A percentile compares a stretch with the other conserved stretches of the same genome.
Conservation (phyloP, 2,113 vertebrate species). For the Lipophrys pholis region DNA sequence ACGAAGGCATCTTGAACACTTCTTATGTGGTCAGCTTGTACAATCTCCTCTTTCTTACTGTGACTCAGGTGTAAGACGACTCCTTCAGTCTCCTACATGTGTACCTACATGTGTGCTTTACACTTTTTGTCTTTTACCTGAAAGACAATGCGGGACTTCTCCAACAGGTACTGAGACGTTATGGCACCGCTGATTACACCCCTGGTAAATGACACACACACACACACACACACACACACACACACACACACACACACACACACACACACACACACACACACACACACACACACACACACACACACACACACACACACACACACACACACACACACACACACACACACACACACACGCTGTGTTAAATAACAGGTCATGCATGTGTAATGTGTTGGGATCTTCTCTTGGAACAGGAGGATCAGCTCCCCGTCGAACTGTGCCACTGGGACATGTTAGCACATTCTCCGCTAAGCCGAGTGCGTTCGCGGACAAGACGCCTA, state of each 20-base stretch:
- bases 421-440: constrained; percentile 47
- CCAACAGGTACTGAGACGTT: constrained; percentile 98
- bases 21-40: constrained; percentile 9
- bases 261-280: constrained; percentile 27
- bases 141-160: constrained; percentile 98
- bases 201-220: constrained; percentile 74
- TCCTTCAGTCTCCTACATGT: constrained; percentile 33
- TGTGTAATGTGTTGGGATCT: constrained; percentile 54
- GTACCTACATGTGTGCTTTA: constrained; percentile 41
- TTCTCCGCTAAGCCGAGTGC: constrained; percentile 3
- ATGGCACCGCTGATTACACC: constrained; percentile 98
- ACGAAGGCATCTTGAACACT: constrained; percentile 28
- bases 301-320: constrained; percentile 11
- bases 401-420: constrained; percentile 40
- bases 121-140: constrained; percentile 85
- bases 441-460: constrained; percentile 31
- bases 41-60: constrained; percentile 55
- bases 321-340: too few species aligned
- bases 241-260: constrained; percentile 27
- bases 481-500: background rate
- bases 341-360: background rate
- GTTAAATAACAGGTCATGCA: constrained; percentile 78
- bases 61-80: constrained; percentile 73
- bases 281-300: constrained; percentile 34
- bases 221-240: constrained; percentile 18